Conservation (phyloP, 2,113 vertebrate genomes). For the Psephotus haematonotus region DNA sequence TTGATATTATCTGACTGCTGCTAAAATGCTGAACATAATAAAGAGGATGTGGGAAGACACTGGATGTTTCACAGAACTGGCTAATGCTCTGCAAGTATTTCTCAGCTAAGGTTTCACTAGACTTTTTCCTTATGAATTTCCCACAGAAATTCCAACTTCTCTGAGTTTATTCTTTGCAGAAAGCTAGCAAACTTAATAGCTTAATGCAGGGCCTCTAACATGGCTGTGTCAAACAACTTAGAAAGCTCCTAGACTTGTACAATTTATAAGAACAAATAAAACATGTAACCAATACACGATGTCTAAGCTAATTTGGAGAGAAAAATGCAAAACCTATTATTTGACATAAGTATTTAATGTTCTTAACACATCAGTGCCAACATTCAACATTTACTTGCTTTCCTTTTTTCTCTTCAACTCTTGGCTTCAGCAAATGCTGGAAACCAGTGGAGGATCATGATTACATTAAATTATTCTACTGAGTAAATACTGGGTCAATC, state of each 20-base stretch:
- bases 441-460: neutral
- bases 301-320: neutral
- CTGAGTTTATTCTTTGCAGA: neutral
- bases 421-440: neutral
- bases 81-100: neutral
- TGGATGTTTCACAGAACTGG: neutral
- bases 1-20: neutral
- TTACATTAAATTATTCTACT: slow-evolving; percentile 10
- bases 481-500: neutral
- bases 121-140: neutral
- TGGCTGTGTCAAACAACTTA: neutral
- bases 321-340: neutral
- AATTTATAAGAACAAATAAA: neutral
- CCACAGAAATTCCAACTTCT: no score
- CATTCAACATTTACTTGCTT: neutral
- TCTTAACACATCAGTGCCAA: neutral
- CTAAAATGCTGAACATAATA: neutral
- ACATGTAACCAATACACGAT: rapidly evolving
- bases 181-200: neutral
- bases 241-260: neutral
- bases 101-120: neutral
- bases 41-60: neutral
- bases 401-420: neutral
- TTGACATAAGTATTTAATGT: neutral
- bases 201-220: no score